Base-by-base conservation (phyloP, 1,140 invertebrate species). In the Pararge aegeria region DNA sequence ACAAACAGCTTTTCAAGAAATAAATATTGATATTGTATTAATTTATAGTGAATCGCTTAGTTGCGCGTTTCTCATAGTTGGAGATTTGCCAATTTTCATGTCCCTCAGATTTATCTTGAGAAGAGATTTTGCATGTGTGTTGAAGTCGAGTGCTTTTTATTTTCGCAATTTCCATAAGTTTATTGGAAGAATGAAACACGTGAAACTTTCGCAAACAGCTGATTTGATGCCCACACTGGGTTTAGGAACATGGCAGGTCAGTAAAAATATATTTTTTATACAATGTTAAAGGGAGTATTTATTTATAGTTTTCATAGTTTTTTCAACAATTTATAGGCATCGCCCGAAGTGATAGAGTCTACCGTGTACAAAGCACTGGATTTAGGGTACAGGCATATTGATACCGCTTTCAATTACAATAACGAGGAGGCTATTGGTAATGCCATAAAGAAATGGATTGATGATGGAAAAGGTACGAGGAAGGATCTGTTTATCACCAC, bases 401-500 rank as follows among this genome's bases (percentile, higher is more conserved):
- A 97, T 76, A 95, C 95, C 12, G 95, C 95, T 24, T 94, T 94
- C 64, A 93, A 94, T 79, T 97, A 97, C 74, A 92, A 93, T 61
- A 97, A 97, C 79, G 96, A 97, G 86, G 91, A 93, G 61, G 92
- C 93, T 6, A 96, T 97, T 72, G 96, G 96, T 13, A 92, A 91
- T 44, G 94, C 94, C 38, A 84, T 97, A 9, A 93, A 94, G 70
- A 91, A 93, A 77, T 96, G 95, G 94, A 90, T 97, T 44, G 86
- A 92, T 58, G 90, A 93, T 40, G 94, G 94, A 18, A 92, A 93
- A 78, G 87, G 95, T 2, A 94, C 92, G 62, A 91, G 96, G 38
- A 93, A 95, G 73, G 95, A 97, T 21, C 83, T 97, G 18, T 97
- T 96, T 80, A 92, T 97, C 55, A 94, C 94, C 0, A 96, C 96